Evolutionary conservation across 1,140 invertebrate species (phyloP).

Genomic region (Drosophila orosa): DNA sequence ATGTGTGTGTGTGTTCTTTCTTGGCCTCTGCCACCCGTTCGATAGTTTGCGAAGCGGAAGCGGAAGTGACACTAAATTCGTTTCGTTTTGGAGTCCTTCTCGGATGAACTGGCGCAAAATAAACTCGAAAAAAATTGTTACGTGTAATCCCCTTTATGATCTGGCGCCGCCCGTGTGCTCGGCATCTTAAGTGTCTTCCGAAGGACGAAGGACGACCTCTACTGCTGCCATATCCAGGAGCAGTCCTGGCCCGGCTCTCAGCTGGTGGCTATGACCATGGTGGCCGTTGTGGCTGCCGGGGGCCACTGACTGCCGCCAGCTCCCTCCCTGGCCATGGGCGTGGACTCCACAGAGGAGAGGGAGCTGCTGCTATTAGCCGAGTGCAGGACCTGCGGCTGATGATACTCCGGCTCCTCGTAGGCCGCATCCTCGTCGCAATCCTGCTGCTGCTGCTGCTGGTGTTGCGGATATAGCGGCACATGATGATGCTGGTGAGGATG

Average conservation of each 20-base stretch:
- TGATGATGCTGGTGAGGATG: conserved; percentile 27
- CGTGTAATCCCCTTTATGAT: conserved; percentile 81
- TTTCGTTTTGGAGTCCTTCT: conserved; percentile 62
- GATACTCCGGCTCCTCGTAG: conserved; percentile 78
- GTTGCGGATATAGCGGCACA: conserved; percentile 53
- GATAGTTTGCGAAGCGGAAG: conserved; percentile 78
- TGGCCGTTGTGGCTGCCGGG: conserved; percentile 61
- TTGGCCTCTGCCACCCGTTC: conserved; percentile 28
- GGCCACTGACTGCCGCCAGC: conserved; percentile 56
- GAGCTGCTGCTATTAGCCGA: conserved; percentile 62
- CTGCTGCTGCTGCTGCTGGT: conserved; percentile 12
- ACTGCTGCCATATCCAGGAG: conserved; percentile 73
- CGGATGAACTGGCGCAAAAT: conserved; percentile 48
- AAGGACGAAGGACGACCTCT: neutral
- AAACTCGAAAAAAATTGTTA: conserved; percentile 78
- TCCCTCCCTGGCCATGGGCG: conserved; percentile 50
- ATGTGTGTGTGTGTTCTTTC: conserved; percentile 9
- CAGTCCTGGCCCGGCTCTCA: conserved; percentile 70
- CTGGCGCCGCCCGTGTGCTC: conserved; percentile 65
- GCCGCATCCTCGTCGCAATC: conserved; percentile 72
- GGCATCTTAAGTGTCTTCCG: conserved; percentile 72
- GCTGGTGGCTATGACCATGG: conserved; percentile 82
- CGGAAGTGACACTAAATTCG: conserved; percentile 82
- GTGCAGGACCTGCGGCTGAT: conserved; percentile 76
- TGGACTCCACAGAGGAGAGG: conserved; percentile 64